Base-by-base conservation (phyloP, 35 echinoderm and acorn worm genomes). In the Nesometra sesokonis region DNA sequence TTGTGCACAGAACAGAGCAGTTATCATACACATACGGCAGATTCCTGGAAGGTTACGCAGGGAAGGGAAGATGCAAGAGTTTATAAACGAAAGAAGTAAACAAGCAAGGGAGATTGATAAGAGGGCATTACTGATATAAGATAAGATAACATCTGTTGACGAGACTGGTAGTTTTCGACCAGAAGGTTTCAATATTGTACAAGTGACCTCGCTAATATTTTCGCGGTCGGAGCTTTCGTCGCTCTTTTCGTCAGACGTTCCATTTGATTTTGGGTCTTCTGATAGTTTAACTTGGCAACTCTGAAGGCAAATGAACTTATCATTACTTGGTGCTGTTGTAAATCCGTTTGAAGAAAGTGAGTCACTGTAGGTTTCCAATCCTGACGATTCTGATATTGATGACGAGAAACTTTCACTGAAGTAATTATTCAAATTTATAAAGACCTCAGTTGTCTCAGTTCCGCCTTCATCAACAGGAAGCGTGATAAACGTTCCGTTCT, bases 21-120 rank as follows among this genome's bases (percentile, higher is more conserved):
- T 77, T 17, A 84, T 47, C 37, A 91, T 37, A 36, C 43, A 86
- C 77, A 91, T 80, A 0, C 85, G 47, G 0, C 77, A 79, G 23
- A 40, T 85, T 8, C 89, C 89, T 1, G 89, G 89, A 0, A 91
- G 33, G 29, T 91, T 91, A 30, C 89, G 57, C 31, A 91, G 37
- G 5, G 19, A 33, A 17, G 76, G 36, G 29, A 91, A 91, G 32
- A 36, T 52, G 33, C 77, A 35, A 52, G 85, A 91, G 19, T 77
- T 91, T 40, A 86, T 39, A 21, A 86, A 31, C 0, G 84, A 79
- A 30, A 81, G 31, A 23, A 78, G 32, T 35, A 91, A 47, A 46
- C 36, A 85, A 17, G 57, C 77, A 3, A 86, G 46, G 3, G 89
- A 91, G 30, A 91, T 17, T 27, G 52, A 67, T 19, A 67, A 67